phyloP scores from a whole-genome alignment of 2,797 vertebrate species.

The Crenuchus spilurus region DNA sequence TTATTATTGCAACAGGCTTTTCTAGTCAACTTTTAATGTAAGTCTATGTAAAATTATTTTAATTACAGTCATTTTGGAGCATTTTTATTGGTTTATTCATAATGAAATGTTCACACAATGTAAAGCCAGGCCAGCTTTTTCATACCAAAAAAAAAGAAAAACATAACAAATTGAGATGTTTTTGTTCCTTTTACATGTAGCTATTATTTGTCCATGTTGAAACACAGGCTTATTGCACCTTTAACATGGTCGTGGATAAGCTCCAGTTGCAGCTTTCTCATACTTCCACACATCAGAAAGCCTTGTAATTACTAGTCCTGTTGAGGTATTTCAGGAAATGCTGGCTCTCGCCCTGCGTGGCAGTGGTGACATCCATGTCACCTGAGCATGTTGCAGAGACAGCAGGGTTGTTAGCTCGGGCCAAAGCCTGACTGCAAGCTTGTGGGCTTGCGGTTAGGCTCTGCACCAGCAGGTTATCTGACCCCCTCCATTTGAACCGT shows the following conservation, averaged over 20 bases:
- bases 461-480: constrained; percentile 58
- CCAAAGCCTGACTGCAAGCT: constrained; percentile 55
- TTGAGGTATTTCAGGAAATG: constrained; percentile 60
- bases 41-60: too few species aligned
- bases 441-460: constrained; percentile 54
- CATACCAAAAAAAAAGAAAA: too few species aligned
- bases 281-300: constrained; percentile 46
- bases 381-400: constrained; percentile 72
- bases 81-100: neutral
- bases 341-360: constrained; percentile 47
- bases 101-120: too few species aligned
- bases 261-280: constrained; percentile 30
- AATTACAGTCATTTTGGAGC: too few species aligned
- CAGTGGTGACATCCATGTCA: constrained; percentile 62
- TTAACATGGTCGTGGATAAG: constrained; percentile 8
- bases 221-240: constrained; percentile 6
- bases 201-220: neutral
- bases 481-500: constrained; percentile 59
- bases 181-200: neutral
- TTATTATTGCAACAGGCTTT: constrained; percentile 9
- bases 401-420: constrained; percentile 59
- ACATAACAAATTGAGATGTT: too few species aligned
- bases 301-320: constrained; percentile 47
- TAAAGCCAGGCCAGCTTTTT: too few species aligned
- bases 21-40: too few species aligned